Evolutionary conservation across 2,113 vertebrate genomes (phyloP).

Genomic region (Corydoras maculifer): DNA sequence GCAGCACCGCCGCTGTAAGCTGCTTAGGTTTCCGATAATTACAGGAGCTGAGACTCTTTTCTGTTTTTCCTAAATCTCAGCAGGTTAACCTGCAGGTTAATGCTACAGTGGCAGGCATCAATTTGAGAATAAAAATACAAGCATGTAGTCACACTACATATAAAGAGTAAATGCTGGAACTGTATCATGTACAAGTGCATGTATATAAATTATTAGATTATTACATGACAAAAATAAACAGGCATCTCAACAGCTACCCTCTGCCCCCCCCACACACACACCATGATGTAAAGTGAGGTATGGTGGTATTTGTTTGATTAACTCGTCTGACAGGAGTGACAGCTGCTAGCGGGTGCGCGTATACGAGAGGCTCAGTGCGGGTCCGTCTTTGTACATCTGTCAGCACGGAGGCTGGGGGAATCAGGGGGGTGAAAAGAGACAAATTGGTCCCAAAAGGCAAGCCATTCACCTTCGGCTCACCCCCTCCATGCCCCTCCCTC

Average conservation of each 20-base stretch:
- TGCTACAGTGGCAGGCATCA: background rate
- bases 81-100: conserved; percentile 15
- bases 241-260: conserved; percentile 42
- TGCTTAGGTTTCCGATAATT: conserved; percentile 63
- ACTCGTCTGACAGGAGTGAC: conserved; percentile 99
- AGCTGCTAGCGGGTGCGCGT: conserved; percentile 94
- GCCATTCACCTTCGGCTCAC: conserved; percentile 97
- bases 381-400: conserved; percentile 99
- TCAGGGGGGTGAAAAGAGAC: conserved; percentile 92
- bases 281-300: conserved; percentile 77
- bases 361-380: conserved; percentile 96
- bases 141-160: background rate
- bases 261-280: conserved; percentile 32
- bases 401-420: conserved; percentile 93
- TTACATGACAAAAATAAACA: conserved; percentile 11
- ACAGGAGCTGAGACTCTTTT: conserved; percentile 51
- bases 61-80: conserved; percentile 13
- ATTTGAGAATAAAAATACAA: background rate
- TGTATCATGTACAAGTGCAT: background rate
- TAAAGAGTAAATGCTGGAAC: background rate
- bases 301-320: conserved; percentile 99
- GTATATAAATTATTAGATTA: background rate
- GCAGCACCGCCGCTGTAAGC: conserved; percentile 52
- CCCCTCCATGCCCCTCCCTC: conserved; percentile 58
- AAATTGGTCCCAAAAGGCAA: conserved; percentile 99